phyloP scores from a whole-genome alignment of 2,888 invertebrate genomes.

The Nymphalis polychloros region DNA sequence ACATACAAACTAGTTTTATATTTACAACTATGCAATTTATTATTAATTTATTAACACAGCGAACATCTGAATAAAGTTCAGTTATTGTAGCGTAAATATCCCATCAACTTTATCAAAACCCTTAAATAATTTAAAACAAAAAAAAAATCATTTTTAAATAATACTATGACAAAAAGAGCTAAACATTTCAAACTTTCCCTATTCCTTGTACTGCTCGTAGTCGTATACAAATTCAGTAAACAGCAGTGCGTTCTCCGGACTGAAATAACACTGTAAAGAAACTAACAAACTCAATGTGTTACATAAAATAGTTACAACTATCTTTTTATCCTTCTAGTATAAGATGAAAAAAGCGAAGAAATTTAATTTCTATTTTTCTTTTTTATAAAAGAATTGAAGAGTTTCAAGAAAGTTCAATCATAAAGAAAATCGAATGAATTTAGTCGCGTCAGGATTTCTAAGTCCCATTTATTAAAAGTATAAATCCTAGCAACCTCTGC shows the following conservation, averaged over 20 bases:
- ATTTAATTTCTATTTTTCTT: constrained; percentile 25
- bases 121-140: constrained; percentile 6
- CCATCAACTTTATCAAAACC: too few relatives aligned
- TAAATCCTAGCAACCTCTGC: not conserved
- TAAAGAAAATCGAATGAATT: constrained; percentile 6
- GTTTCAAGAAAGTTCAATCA: constrained; percentile 5
- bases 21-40: too few relatives aligned
- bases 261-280: constrained; percentile 29
- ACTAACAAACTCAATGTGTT: constrained; percentile 17
- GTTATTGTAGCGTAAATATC: not conserved
- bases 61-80: not conserved
- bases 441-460: not conserved
- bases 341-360: constrained; percentile 23
- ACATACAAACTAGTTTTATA: too few relatives aligned
- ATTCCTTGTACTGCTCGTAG: constrained; percentile 26
- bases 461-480: constrained; percentile 2
- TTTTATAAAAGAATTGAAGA: constrained; percentile 15
- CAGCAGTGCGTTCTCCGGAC: constrained; percentile 18
- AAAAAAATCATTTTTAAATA: not conserved
- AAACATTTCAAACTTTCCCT: constrained; percentile 11
- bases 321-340: constrained; percentile 4
- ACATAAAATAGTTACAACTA: too few relatives aligned
- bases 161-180: constrained; percentile 1
- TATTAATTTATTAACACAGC: too few relatives aligned
- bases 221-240: not conserved